Evolutionary conservation across 2,113 vertebrate species (phyloP), one percentile per base, ranked within the genome.

Genomic region (Myotis davidii): DNA sequence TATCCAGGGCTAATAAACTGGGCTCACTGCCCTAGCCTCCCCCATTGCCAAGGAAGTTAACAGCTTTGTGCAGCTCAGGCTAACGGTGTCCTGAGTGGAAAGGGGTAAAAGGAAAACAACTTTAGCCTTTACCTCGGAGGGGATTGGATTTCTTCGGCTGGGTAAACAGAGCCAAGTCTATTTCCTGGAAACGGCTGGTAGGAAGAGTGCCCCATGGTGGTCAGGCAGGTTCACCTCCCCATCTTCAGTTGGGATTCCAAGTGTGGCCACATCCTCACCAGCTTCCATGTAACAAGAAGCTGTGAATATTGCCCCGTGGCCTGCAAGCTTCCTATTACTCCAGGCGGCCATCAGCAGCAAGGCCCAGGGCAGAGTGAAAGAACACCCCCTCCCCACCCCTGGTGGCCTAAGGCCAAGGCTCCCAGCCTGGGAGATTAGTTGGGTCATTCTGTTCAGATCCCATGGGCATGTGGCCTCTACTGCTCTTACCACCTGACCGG

Each of bases 1-100:
- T 98, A 98, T 97, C 86, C 54, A 85, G 91, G 97, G 82, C 97
- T 97, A 97, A 98, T 91, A 97, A 95, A 96, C 94, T 94, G 94
- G 96, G 67, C 73, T 92, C 85, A 67, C 48, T 92, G 92, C 90
- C 91, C 94, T 50, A 39, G 94, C 96, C 96, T 83, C 95, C 96
- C 90, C 85, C 20, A 42, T 85, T 84, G 98, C 98, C 97, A 98
- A 97, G 95, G 67, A 94, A 97, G 95, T 97, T 52, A 90, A 98
- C 95, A 96, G 97, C 94, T 97, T 96, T 96, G 96, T 97, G 95
- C 92, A 97, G 85, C 92, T 97, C 95, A 91, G 88, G 93, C 88
- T 97, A 97, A 97, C 9, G 39, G 93, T 97, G 85, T 96, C 97
- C 97, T 86, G 94, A 97, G 97, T 91, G 83, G 94, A 97, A 93